These are phyloP conservation scores for Megalops cyprinoides DNA, from an alignment of 2,797 vertebrate species.

Conservation along the genomic window DNA sequence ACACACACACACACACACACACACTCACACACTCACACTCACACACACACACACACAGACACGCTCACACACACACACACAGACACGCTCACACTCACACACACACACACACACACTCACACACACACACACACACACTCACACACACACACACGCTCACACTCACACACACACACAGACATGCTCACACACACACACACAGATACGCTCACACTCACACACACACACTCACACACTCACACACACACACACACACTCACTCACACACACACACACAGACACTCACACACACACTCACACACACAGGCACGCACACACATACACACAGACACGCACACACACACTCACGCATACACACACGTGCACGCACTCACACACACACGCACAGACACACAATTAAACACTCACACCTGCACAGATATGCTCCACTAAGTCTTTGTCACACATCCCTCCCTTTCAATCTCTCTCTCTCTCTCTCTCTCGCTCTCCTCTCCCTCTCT, in stretches of 20 bases:
- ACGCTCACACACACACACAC: not conserved
- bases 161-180: no score
- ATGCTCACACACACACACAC: no score
- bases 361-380: no score
- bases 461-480: no score
- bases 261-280: not conserved
- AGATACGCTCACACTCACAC: no score
- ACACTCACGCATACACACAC: no score
- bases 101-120: not conserved
- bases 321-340: not conserved
- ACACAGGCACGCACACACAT: constrained; percentile 12
- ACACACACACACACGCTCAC: constrained; percentile 2
- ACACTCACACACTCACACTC: constrained; percentile 11
- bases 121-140: not conserved
- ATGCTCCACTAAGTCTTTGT: no score
- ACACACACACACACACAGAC: constrained; percentile 3
- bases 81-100: not conserved
- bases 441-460: no score
- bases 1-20: not conserved
- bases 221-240: not conserved
- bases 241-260: not conserved
- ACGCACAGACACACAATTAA: no score
- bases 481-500: no score
- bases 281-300: not conserved
- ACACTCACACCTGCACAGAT: no score